Evolutionary conservation across 1,140 invertebrate genomes (phyloP).

Genomic region (Octopus sinensis): DNA sequence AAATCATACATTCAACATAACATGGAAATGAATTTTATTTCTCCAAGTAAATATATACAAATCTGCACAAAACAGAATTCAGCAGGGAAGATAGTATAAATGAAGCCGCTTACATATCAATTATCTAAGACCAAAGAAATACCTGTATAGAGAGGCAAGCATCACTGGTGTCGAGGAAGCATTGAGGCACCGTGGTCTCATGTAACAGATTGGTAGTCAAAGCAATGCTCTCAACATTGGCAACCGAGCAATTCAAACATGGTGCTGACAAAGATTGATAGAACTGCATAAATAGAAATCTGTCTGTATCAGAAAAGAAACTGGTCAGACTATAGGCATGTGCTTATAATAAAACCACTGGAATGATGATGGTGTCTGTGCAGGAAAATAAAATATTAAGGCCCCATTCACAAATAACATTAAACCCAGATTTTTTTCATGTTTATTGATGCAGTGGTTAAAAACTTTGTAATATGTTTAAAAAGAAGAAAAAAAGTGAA

Average conservation of each 20-base stretch:
- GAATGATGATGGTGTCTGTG: neutral
- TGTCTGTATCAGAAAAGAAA: constrained; percentile 17
- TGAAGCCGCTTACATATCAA: neutral
- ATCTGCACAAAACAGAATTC: neutral
- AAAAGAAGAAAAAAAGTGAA: too few species aligned
- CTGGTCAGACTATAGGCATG: constrained; percentile 6
- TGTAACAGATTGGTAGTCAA: neutral
- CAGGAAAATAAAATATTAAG: neutral
- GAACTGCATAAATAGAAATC: constrained; percentile 14
- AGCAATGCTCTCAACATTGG: constrained; percentile 9
- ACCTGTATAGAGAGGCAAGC: constrained; percentile 6
- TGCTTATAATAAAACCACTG: neutral
- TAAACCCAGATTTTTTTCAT: too few species aligned
- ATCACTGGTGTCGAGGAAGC: constrained; percentile 6
- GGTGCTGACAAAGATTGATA: constrained; percentile 16
- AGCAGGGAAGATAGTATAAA: neutral
- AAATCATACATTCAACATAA: constrained; percentile 2
- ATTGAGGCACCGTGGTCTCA: neutral
- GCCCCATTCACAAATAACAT: too few species aligned
- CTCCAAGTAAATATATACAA: neutral
- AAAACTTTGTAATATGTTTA: too few species aligned
- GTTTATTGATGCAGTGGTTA: too few species aligned
- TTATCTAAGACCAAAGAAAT: constrained; percentile 16
- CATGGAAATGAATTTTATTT: neutral
- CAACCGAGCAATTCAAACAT: constrained; percentile 1